A percentile compares a stretch with the other conserved stretches of the same genome.
phyloP scores from a whole-genome alignment of 2,113 vertebrate species.

The Callionymus lyra region DNA sequence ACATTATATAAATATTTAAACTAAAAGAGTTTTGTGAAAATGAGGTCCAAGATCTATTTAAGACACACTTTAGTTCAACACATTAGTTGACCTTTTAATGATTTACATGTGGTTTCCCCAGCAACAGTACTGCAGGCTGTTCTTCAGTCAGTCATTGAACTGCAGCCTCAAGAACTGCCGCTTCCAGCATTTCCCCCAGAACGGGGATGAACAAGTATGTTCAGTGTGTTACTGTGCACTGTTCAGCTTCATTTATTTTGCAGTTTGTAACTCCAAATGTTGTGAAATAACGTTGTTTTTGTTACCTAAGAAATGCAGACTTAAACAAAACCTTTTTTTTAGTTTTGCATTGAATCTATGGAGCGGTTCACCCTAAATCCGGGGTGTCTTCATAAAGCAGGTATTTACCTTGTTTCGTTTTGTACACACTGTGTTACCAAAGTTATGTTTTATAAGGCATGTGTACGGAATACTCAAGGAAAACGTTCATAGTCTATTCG shows the following conservation, averaged over 20 bases:
- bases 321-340: slow-evolving; percentile 5
- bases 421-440: too few species aligned
- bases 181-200: slow-evolving; percentile 71
- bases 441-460: too few species aligned
- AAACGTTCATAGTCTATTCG: too few species aligned
- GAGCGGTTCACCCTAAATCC: slow-evolving; percentile 66
- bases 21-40: too few species aligned
- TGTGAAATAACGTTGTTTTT: too few species aligned
- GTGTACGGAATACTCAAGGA: too few species aligned
- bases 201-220: slow-evolving; percentile 83
- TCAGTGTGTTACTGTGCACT: background rate
- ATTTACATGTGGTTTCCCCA: too few species aligned
- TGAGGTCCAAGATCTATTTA: too few species aligned
- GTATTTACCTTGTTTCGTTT: slow-evolving; percentile 52
- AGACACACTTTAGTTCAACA: too few species aligned
- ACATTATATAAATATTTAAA: too few species aligned
- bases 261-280: background rate
- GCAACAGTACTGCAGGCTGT: slow-evolving; percentile 80
- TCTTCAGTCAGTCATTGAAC: slow-evolving; percentile 74
- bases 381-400: slow-evolving; percentile 76
- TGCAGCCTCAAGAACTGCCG: slow-evolving; percentile 71
- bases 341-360: slow-evolving; percentile 80
- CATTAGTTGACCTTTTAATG: too few species aligned
- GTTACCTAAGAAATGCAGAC: too few species aligned
- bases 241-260: background rate